Evolutionary conservation across 2,797 vertebrate genomes (phyloP).

Genomic region (Rhinoraja longicauda): DNA sequence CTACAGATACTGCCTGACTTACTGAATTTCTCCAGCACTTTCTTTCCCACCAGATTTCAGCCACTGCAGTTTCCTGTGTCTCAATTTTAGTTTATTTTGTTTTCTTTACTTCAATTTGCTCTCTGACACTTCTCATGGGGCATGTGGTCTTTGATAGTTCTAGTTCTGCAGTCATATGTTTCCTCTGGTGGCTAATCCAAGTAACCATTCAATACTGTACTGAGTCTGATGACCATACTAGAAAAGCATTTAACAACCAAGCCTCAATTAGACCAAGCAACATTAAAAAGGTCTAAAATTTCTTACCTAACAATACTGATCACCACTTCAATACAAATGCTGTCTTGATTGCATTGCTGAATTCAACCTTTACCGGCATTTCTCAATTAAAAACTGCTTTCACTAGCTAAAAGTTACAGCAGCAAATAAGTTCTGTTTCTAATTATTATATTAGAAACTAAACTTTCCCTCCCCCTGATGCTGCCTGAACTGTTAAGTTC

Average conservation of each 20-base stretch:
- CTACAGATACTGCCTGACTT: no score
- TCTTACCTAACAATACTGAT: background rate
- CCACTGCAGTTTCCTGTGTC: no score
- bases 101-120: background rate
- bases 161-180: background rate
- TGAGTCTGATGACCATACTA: background rate
- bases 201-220: background rate
- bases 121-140: background rate
- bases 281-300: background rate
- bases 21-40: no score
- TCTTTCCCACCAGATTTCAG: no score
- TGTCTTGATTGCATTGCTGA: background rate
- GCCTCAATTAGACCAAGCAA: background rate
- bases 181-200: background rate
- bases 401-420: background rate
- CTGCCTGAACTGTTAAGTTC: no score
- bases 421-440: background rate
- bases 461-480: no score
- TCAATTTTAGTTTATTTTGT: no score
- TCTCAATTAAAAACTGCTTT: background rate
- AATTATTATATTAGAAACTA: background rate
- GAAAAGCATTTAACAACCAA: background rate
- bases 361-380: background rate
- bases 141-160: background rate
- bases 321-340: background rate